Percentiles rank a stretch among this genome's conserved stretches.
Conservation (phyloP, 92 coral and sea anemone species). For the Siderastrea radians region DNA sequence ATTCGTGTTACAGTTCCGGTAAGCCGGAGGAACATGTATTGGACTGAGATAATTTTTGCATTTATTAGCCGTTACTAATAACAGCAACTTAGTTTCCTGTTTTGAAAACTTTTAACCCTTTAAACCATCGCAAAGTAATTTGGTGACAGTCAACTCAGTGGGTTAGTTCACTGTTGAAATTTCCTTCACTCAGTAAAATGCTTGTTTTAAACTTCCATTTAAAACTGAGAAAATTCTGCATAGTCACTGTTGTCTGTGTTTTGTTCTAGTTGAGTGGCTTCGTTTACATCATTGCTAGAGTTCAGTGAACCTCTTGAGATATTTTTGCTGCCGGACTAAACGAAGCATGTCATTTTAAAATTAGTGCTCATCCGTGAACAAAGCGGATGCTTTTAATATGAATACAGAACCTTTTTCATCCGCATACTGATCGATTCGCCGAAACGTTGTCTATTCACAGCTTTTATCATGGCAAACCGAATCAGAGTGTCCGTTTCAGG, state of each 20-base stretch:
- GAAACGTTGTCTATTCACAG: too few relatives aligned
- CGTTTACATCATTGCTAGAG: not conserved
- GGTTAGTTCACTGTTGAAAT: too few relatives aligned
- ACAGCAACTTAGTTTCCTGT: too few relatives aligned
- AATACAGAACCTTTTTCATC: not conserved
- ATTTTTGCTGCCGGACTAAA: not conserved
- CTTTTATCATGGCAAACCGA: not conserved
- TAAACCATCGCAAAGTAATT: too few relatives aligned
- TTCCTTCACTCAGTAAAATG: too few relatives aligned
- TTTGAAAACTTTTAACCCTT: too few relatives aligned
- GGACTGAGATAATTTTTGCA: too few relatives aligned
- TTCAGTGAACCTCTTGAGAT: not conserved
- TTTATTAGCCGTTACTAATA: too few relatives aligned
- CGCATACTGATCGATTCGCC: not conserved
- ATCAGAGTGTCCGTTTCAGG: not conserved
- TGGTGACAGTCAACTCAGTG: too few relatives aligned
- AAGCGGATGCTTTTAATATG: not conserved
- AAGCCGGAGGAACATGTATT: too few relatives aligned
- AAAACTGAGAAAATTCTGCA: not conserved
- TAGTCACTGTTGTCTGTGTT: not conserved
- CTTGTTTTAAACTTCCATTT: too few relatives aligned
- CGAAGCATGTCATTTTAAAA: not conserved
- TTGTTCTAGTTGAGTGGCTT: not conserved
- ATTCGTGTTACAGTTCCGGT: too few relatives aligned
- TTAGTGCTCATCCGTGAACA: not conserved